Evolutionary conservation across 2,113 vertebrate species (phyloP), one percentile per base, ranked within the genome.

Genomic region (Halcyon senegalensis): DNA sequence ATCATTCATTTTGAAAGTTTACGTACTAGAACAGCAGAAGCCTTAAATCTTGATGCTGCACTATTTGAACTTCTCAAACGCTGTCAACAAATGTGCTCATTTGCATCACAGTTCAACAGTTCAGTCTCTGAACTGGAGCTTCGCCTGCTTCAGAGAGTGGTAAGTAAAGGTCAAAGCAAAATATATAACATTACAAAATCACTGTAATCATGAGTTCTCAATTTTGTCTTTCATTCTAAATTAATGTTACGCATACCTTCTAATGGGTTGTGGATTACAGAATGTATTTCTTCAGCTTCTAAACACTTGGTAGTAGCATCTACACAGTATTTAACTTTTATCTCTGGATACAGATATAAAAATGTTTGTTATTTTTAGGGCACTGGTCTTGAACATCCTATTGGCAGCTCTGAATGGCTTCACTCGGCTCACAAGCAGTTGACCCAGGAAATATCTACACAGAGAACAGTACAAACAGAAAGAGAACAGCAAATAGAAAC

Each of bases 1-100:
- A 99, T 99, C 95, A 98, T 99, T 77, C 99, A 99, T 95, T 99
- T 99, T 92, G 99, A 99, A 97, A 98, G 99, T 43, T 98, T 99
- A 37, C 98, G 99, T 39, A 99, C 99, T 1, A 99, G 99, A 68
- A 99, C 99, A 72, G 97, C 99, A 3, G 99, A 99, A 95, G 99
- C 99, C 56, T 98, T 99, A 76, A 99, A 98, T 94, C 98, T 99
- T 62, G 99, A 99, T 24, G 95, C 99, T 10, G 98, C 99, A 0
- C 97, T 99, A 93, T 99, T 99, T 87, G 99, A 99, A 37, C 98
- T 99, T 72, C 98, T 99, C 94, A 99, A 99, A 92, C 99, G 99
- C 56, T 99, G 99, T 77, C 99, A 99, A 76, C 99, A 99, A 41
- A 99, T 99, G 95, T 99, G 99, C 87, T 99, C 99, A 2, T 99